Evolutionary conservation across 2,888 invertebrate species (phyloP).

Genomic region (Ceramica pisi): DNA sequence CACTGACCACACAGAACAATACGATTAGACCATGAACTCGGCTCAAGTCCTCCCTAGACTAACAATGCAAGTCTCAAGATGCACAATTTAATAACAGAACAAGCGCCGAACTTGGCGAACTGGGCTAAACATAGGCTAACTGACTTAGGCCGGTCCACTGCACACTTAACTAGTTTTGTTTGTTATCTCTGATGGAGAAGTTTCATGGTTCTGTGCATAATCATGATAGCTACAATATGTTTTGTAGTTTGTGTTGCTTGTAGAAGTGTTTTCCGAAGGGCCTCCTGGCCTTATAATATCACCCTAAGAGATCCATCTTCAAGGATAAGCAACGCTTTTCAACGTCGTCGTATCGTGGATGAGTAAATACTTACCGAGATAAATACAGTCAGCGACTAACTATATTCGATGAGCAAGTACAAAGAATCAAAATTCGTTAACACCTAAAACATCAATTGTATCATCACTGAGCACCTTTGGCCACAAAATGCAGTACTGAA

Average conservation of each 20-base stretch:
- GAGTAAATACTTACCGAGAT: neutral
- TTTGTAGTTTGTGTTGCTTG: neutral
- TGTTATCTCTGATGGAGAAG: conserved; percentile 35
- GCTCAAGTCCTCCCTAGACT: conserved; percentile 20
- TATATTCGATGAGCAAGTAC: too few species aligned
- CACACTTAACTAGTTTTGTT: conserved; percentile 28
- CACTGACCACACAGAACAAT: conserved; percentile 24
- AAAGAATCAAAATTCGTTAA: too few species aligned
- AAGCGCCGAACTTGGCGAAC: conserved; percentile 49
- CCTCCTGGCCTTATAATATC: too few species aligned
- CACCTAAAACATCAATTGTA: too few species aligned
- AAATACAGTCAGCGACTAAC: too few species aligned
- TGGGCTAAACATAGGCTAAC: conserved; percentile 59
- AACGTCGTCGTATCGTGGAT: neutral
- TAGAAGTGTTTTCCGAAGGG: neutral
- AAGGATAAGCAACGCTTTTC: neutral
- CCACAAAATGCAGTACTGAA: too few species aligned
- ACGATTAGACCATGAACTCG: conserved; percentile 35
- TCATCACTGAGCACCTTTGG: too few species aligned
- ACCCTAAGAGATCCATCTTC: neutral
- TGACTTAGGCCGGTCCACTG: conserved; percentile 51
- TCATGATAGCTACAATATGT: neutral
- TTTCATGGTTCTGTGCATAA: conserved; percentile 27
- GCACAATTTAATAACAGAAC: conserved; percentile 60
- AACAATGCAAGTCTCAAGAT: conserved; percentile 55